phyloP scores from a whole-genome alignment of 2,888 invertebrate species.

The Allolobophora icterica region DNA sequence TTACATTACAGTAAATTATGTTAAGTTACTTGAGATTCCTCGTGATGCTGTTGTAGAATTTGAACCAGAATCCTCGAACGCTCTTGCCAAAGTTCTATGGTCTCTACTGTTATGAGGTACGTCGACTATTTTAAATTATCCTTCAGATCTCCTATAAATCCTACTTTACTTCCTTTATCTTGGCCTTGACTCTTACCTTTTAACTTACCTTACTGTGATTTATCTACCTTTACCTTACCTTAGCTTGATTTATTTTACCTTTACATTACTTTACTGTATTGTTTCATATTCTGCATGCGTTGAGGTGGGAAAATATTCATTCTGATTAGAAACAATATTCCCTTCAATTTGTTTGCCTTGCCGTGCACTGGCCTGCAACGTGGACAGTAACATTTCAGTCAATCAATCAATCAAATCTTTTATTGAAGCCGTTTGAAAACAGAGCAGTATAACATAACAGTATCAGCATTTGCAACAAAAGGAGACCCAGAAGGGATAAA shows the following conservation, averaged over 20 bases:
- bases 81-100: conserved; percentile 99
- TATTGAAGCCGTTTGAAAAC: too few species aligned
- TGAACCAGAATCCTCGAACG: conserved; percentile 97
- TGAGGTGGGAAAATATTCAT: too few species aligned
- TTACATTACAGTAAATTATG: not conserved
- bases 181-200: not conserved
- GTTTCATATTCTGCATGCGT: too few species aligned
- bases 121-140: not conserved
- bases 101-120: conserved; percentile 86
- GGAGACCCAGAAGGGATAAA: too few species aligned
- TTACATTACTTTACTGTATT: not conserved
- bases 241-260: too few species aligned
- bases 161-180: not conserved
- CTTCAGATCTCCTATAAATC: not conserved
- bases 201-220: not conserved
- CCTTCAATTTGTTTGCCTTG: too few species aligned
- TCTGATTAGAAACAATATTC: too few species aligned
- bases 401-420: too few species aligned
- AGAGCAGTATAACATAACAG: too few species aligned
- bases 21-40: not conserved
- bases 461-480: too few species aligned
- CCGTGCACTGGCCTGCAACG: too few species aligned
- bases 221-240: not conserved
- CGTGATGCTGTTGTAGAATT: conserved; percentile 67
- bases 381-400: too few species aligned